phyloP scores from a whole-genome alignment of 2,888 invertebrate genomes.

The Clunio marinus region DNA sequence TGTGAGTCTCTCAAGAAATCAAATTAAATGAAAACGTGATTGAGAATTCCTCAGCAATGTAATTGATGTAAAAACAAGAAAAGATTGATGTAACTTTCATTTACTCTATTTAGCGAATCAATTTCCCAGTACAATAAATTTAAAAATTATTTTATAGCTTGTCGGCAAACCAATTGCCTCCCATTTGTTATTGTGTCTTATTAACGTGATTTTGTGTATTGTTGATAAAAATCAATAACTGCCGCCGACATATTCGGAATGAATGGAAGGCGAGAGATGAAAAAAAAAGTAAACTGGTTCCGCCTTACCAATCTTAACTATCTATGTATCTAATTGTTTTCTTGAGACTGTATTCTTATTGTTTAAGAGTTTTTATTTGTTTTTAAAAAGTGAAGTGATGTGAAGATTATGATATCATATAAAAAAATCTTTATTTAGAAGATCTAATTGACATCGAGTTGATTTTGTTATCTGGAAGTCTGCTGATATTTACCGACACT shows the following conservation, averaged over 20 bases:
- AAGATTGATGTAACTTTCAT: no score
- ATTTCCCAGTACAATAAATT: conserved; percentile 12
- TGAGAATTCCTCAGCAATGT: no score
- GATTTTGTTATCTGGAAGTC: no score
- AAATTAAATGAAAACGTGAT: neutral
- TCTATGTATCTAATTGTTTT: neutral
- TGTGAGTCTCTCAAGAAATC: no score
- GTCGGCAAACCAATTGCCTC: conserved; percentile 35
- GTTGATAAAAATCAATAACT: conserved; percentile 31
- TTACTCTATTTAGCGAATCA: no score
- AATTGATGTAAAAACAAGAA: no score
- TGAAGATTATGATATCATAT: no score
- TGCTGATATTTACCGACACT: conserved; percentile 11
- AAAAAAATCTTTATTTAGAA: no score
- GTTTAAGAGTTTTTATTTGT: no score
- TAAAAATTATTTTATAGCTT: conserved; percentile 27
- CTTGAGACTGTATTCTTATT: no score
- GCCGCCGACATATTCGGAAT: conserved; percentile 24
- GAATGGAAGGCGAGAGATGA: no score
- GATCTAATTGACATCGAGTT: neutral
- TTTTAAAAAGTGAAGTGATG: no score
- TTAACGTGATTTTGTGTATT: conserved; percentile 33
- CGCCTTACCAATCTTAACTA: conserved; percentile 15
- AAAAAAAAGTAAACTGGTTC: conserved; percentile 36
- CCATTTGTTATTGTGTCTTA: conserved; percentile 34